A percentile compares a stretch with the other conserved stretches of the same genome.
Evolutionary conservation across 2,888 invertebrate species (phyloP).

Genomic region (Tuberolachnus salignus): DNA sequence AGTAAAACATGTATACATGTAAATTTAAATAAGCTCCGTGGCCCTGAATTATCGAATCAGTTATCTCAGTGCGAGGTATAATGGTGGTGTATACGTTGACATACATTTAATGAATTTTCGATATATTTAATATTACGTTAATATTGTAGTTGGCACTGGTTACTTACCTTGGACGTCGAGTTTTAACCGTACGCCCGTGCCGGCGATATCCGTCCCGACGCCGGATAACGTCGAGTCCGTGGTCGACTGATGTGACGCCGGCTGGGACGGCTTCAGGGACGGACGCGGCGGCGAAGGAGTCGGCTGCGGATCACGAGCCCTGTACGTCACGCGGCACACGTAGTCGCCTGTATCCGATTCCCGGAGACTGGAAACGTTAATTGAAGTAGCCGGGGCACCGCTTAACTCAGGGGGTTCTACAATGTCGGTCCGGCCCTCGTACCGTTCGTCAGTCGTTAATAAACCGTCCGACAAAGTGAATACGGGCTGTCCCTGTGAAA

Average conservation of each 20-base stretch:
- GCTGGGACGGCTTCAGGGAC: not conserved
- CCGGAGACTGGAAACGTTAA: constrained; percentile 84
- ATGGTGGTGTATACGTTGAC: no score
- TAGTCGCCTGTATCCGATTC: constrained; percentile 91
- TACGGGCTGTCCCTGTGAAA: constrained; percentile 74
- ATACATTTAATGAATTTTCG: no score
- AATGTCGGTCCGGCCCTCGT: constrained; percentile 75
- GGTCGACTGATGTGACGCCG: not conserved
- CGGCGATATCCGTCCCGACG: no score
- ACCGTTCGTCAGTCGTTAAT: constrained; percentile 72
- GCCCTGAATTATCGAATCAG: no score
- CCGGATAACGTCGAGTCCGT: not conserved
- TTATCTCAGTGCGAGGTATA: no score
- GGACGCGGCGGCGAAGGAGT: not conserved
- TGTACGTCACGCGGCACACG: constrained; percentile 68
- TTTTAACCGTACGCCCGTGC: not conserved
- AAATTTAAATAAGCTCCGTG: no score
- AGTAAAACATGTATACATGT: no score
- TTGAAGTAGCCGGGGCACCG: constrained; percentile 63
- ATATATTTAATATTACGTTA: no score
- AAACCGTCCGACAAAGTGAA: constrained; percentile 83
- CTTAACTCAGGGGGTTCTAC: constrained; percentile 59
- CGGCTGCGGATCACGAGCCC: not conserved
- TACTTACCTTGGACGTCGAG: constrained; percentile 27
- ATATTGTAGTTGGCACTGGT: no score